Conservation (phyloP, 2,113 vertebrate genomes). For the Scolopax mira region DNA sequence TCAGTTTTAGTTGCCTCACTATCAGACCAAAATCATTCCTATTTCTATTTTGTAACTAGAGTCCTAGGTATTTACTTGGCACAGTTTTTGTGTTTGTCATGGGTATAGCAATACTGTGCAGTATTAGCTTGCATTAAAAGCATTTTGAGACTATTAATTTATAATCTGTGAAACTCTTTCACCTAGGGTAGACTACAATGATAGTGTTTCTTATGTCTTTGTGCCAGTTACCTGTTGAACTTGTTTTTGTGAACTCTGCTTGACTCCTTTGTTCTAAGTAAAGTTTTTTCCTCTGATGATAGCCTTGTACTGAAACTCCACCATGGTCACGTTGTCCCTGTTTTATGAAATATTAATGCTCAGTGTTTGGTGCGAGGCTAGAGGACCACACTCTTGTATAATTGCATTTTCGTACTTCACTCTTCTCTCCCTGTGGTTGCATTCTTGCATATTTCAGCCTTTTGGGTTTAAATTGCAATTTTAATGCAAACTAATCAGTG, state of each 20-base stretch:
- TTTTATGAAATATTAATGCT: slow-evolving; percentile 38
- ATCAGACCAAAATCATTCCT: background rate
- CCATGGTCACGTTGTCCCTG: background rate
- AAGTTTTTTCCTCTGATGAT: background rate
- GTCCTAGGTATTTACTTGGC: background rate
- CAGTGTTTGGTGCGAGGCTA: background rate
- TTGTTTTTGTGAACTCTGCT: background rate
- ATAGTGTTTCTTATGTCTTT: background rate
- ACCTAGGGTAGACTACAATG: background rate
- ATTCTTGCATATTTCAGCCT: background rate
- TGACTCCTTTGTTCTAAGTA: background rate
- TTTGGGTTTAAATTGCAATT: background rate
- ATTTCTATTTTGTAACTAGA: background rate
- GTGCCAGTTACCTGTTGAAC: slow-evolving; percentile 38
- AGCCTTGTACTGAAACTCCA: background rate
- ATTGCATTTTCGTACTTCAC: background rate
- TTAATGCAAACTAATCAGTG: background rate
- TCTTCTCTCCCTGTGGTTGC: background rate
- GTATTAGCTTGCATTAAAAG: background rate
- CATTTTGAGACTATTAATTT: background rate
- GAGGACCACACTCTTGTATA: background rate
- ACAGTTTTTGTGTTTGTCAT: background rate
- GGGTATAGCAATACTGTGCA: background rate
- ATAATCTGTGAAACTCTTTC: background rate
- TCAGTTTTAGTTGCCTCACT: background rate